Percentiles rank a stretch among this genome's conserved stretches.
Conservation (phyloP, 2,797 vertebrate genomes). For the Sebastes oblongus region DNA sequence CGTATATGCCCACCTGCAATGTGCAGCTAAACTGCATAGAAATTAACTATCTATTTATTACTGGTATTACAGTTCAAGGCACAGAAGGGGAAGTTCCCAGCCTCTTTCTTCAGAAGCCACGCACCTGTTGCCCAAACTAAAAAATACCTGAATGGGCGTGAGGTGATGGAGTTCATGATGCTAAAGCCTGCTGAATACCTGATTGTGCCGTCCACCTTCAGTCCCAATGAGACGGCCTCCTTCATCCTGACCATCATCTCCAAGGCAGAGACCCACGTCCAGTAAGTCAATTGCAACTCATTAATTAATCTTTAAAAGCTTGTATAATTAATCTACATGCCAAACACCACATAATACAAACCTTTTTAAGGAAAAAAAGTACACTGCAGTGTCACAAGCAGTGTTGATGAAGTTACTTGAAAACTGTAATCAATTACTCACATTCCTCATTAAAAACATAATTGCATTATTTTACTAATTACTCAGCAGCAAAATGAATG, state of each 20-base stretch:
- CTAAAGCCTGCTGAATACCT: slow-evolving; percentile 76
- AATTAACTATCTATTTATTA: neutral
- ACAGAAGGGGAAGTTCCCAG: slow-evolving; percentile 61
- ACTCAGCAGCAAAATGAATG: neutral
- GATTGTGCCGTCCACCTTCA: slow-evolving; percentile 73
- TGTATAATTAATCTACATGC: neutral
- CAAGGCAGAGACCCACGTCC: slow-evolving; percentile 60
- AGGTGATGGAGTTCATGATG: slow-evolving; percentile 63
- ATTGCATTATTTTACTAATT: neutral
- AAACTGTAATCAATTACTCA: neutral
- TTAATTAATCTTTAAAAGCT: neutral
- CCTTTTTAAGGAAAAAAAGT: neutral
- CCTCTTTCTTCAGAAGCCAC: slow-evolving; percentile 60
- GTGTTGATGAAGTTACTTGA: neutral
- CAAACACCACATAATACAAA: neutral
- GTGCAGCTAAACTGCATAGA: neutral
- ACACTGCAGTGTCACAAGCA: neutral
- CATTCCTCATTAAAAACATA: neutral
- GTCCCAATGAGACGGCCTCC: slow-evolving; percentile 56
- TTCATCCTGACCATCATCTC: slow-evolving; percentile 76
- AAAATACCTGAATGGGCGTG: slow-evolving; percentile 46
- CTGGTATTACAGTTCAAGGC: slow-evolving; percentile 41
- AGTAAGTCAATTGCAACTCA: slow-evolving; percentile 45
- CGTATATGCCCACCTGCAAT: neutral
- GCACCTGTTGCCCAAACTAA: slow-evolving; percentile 31